Base-by-base conservation (phyloP, 1,140 invertebrate genomes). In the Zaprionus ornatus region DNA sequence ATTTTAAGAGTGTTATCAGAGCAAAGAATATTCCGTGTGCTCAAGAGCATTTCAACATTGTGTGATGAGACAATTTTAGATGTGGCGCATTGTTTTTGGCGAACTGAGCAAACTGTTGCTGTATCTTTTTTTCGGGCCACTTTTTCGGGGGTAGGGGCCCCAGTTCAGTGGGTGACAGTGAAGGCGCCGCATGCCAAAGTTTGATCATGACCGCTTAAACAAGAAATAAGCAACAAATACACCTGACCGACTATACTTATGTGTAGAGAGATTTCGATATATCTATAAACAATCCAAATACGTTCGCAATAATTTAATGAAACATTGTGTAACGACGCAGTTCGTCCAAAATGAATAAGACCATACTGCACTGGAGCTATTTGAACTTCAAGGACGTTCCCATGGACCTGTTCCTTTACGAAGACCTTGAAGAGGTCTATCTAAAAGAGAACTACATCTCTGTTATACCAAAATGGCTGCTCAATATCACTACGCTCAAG, bases 371-470 rank as follows among this genome's bases (percentile, higher is more conserved):
- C 71, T 92, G 92, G 92, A 92, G 91, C 73, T 92, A 92, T 52
- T 65, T 92, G n/a, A 91, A 92, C 60, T 92, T 92, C 60, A 91
- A 85, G 54, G 85, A 92, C 77, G 86, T 92, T 19, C 92, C 92
- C 17, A 90, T 92, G 84, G 91, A 92, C 25, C 59, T 92, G 19
- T 90, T 88, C 17, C 72, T 92, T 0, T 91, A 92, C 45, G 91
- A 91, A 62, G 91, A 92, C 17, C 74, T 90, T 15, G 91, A 92
- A 59, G 92, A 92, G 68, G 77, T 90, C 13, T 88, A 92, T 48
- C 76, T 92, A 7, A 92, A 92, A 63, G 92, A 92, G 71, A 92
- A 92, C 68, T 92, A 80, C 45, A 92, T 92, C n/a, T 81, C 88
- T 6, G 78, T 82, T 7, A 91, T 92, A 70, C 92, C 92, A 45